Evolutionary conservation across 2,113 vertebrate genomes (phyloP).

Genomic region (Sclerurus mexicanus): DNA sequence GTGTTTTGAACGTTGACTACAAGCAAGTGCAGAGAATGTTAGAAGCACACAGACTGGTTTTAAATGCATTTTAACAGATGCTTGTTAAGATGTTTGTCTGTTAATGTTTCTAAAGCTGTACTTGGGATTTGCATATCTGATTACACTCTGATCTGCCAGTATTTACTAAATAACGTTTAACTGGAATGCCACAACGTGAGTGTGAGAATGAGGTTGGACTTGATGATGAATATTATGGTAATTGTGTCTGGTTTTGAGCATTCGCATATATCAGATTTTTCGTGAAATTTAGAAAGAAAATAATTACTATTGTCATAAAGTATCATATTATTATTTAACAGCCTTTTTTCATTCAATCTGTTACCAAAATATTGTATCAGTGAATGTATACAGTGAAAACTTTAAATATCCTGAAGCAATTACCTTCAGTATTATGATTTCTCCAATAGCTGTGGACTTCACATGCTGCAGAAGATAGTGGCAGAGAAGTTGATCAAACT

Average conservation of each 20-base stretch:
- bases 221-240: background rate
- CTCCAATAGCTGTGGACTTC: background rate
- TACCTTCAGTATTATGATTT: background rate
- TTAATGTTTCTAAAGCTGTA: background rate
- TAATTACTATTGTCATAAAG: background rate
- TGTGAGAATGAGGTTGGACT: background rate
- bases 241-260: background rate
- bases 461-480: background rate
- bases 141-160: background rate
- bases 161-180: background rate
- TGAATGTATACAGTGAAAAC: background rate
- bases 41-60: background rate
- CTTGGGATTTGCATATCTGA: background rate
- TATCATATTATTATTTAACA: background rate
- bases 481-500: background rate
- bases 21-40: background rate
- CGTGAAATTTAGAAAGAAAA: background rate
- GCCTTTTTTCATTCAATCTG: background rate
- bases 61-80: background rate
- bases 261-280: background rate
- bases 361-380: background rate
- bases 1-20: background rate
- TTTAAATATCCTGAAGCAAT: background rate
- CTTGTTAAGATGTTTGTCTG: background rate
- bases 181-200: background rate